Evolutionary conservation across 2,888 invertebrate species (phyloP).

Genomic region (Drosophila rubida): DNA sequence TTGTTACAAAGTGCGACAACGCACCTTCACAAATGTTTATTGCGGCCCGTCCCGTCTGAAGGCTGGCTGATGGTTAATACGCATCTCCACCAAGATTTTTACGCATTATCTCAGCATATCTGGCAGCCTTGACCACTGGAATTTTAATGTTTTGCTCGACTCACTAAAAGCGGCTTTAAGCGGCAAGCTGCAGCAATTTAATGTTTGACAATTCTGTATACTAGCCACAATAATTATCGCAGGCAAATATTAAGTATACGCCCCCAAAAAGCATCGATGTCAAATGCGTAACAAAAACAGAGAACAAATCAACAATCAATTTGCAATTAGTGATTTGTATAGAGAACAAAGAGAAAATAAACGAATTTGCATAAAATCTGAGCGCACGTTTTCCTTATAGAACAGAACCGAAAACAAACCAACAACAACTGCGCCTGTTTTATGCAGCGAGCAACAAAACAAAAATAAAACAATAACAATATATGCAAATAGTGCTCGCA

Average conservation of each 20-base stretch:
- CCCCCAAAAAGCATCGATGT: not conserved
- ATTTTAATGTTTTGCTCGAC: not conserved
- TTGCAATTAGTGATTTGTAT: not conserved
- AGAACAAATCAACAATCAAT: not conserved
- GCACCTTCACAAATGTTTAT: constrained; percentile 29
- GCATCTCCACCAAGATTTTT: not conserved
- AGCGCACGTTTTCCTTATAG: not conserved
- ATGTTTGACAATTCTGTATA: too few species aligned
- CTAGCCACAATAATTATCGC: not conserved
- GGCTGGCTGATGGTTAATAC: not conserved
- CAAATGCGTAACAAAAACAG: not conserved
- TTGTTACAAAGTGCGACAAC: constrained; percentile 54
- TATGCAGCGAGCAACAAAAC: constrained; percentile 52
- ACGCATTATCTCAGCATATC: not conserved
- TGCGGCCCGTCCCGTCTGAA: constrained; percentile 7
- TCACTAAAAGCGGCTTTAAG: not conserved
- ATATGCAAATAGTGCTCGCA: not conserved
- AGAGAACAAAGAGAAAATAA: not conserved
- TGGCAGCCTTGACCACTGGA: not conserved
- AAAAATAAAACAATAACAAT: not conserved
- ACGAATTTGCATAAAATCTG: constrained; percentile 1
- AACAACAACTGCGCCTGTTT: constrained; percentile 18
- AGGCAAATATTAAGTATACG: not conserved
- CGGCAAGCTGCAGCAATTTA: too few species aligned
- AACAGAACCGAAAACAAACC: not conserved